phyloP scores from a whole-genome alignment of 2,888 invertebrate genomes.

The Trissolcus brochymenae region DNA sequence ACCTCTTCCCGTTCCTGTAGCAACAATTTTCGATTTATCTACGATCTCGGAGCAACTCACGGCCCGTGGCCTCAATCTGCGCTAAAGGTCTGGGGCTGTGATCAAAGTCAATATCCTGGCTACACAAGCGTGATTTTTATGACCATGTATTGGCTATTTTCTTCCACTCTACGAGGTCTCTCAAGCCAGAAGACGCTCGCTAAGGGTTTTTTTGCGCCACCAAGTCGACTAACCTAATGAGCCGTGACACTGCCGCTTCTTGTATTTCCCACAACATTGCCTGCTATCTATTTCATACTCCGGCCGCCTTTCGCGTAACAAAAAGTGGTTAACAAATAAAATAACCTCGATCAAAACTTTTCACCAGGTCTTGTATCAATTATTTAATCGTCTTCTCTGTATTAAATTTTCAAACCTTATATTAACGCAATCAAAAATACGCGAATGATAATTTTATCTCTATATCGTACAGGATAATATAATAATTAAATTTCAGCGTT shows the following conservation, averaged over 20 bases:
- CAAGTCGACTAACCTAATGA: slow-evolving; percentile 49
- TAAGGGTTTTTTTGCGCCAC: slow-evolving; percentile 32
- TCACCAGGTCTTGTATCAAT: background rate
- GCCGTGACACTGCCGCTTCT: slow-evolving; percentile 48
- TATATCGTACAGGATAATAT: no score
- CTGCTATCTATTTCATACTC: slow-evolving; percentile 58
- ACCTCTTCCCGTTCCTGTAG: background rate
- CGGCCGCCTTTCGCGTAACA: slow-evolving; percentile 56
- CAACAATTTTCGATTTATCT: slow-evolving; percentile 55
- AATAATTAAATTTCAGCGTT: no score
- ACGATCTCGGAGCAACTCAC: slow-evolving; percentile 47
- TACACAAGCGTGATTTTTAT: slow-evolving; percentile 55
- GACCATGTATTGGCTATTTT: slow-evolving; percentile 55
- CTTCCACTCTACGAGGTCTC: slow-evolving; percentile 28
- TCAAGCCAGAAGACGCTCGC: slow-evolving; percentile 21
- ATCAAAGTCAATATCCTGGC: slow-evolving; percentile 56
- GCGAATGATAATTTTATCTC: no score
- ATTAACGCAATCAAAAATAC: no score
- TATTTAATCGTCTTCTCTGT: no score
- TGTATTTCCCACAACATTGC: slow-evolving; percentile 33
- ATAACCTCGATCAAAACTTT: slow-evolving; percentile 65
- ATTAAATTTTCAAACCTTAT: no score
- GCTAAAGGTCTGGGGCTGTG: slow-evolving; percentile 27
- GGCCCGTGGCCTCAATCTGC: slow-evolving; percentile 46
- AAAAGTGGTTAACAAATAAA: slow-evolving; percentile 66